These are phyloP conservation scores for Pelodytes ibericus DNA, from an alignment of 2,797 vertebrate genomes.

Conservation along the genomic window DNA sequence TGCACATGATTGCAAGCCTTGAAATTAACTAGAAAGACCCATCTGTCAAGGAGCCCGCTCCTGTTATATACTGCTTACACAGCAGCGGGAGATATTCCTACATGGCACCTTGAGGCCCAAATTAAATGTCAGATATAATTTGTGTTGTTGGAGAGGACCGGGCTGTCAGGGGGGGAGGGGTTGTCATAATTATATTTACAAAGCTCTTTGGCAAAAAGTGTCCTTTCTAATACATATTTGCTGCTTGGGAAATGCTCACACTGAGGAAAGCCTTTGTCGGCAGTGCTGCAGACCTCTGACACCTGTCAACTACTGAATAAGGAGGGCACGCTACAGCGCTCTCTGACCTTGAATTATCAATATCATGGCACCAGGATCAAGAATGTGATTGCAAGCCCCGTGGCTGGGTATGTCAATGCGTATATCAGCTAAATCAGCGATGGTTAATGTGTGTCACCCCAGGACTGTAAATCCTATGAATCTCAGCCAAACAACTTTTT, in stretches of 20 bases:
- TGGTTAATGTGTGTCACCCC: too few relatives aligned
- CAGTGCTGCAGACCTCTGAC: not conserved
- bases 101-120: conserved; percentile 40
- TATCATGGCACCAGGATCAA: not conserved
- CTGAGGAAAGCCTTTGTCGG: not conserved
- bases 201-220: not conserved
- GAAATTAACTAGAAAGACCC: conserved; percentile 35
- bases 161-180: conserved; percentile 9
- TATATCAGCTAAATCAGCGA: too few relatives aligned
- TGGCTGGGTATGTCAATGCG: too few relatives aligned
- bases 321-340: not conserved
- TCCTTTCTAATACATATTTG: conserved; percentile 13
- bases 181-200: conserved; percentile 30
- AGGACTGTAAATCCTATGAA: too few relatives aligned
- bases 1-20: conserved; percentile 6
- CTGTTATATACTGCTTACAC: not conserved
- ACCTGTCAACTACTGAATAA: not conserved
- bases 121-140: conserved; percentile 54
- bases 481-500: too few relatives aligned
- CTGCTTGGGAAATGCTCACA: not conserved
- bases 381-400: not conserved
- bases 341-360: not conserved
- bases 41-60: conserved; percentile 3
- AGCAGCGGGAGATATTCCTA: conserved; percentile 7
- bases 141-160: conserved; percentile 18